A percentile compares a stretch with the other conserved stretches of the same genome.
Evolutionary conservation across 2,113 vertebrate species (phyloP).

Genomic region (Ammodytes dubius): DNA sequence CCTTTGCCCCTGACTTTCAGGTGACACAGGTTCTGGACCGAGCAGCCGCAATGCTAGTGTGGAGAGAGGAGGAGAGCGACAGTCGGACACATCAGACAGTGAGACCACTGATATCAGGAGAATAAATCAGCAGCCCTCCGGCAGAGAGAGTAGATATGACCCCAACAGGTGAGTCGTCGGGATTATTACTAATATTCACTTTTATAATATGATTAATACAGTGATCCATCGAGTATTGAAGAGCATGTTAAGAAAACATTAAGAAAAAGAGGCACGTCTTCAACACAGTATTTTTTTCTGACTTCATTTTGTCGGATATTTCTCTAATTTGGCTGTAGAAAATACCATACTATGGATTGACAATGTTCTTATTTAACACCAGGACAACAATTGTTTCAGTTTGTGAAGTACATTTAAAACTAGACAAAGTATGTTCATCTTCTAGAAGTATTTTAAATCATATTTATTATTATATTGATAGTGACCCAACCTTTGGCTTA

Average conservation of each 20-base stretch:
- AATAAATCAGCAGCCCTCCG: slow-evolving; percentile 90
- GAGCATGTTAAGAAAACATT: background rate
- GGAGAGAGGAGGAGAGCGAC: slow-evolving; percentile 87
- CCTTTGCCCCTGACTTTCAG: slow-evolving; percentile 66
- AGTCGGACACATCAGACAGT: slow-evolving; percentile 92
- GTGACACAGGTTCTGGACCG: slow-evolving; percentile 89
- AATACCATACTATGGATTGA: background rate
- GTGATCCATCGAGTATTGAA: too few relatives aligned
- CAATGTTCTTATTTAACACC: background rate
- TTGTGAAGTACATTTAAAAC: background rate
- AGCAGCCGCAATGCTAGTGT: slow-evolving; percentile 92
- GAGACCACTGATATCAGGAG: slow-evolving; percentile 90
- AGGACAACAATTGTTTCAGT: background rate
- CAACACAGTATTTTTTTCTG: background rate
- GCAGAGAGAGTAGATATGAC: slow-evolving; percentile 86
- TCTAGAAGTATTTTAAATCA: background rate
- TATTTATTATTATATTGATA: background rate
- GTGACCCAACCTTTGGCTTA: too few relatives aligned
- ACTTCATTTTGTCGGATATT: background rate
- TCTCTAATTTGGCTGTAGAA: background rate
- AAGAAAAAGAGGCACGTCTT: background rate
- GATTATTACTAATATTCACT: background rate
- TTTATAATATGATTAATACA: background rate
- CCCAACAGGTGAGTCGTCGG: slow-evolving; percentile 87
- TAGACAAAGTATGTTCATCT: background rate